phyloP scores from a whole-genome alignment of 2,113 vertebrate species.

The Cephalopterus ornatus region DNA sequence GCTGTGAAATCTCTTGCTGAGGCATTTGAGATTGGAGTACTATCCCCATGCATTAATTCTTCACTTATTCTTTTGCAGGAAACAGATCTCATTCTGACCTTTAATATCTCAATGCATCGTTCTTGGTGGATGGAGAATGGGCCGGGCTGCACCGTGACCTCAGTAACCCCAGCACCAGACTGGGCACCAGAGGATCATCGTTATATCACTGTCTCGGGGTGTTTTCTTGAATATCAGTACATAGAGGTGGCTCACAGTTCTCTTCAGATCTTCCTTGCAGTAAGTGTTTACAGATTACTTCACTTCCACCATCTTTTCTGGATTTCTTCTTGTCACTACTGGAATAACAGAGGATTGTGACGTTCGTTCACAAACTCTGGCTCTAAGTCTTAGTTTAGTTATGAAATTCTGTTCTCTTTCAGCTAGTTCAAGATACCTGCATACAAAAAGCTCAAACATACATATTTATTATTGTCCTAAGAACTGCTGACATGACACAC shows the following conservation, averaged over 20 bases:
- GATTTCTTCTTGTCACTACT: background rate
- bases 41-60: background rate
- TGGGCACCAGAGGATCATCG: constrained; percentile 98
- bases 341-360: background rate
- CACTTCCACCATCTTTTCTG: background rate
- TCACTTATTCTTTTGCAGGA: constrained; percentile 79
- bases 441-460: background rate
- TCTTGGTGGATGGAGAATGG: constrained; percentile 99
- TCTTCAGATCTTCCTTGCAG: constrained; percentile 96
- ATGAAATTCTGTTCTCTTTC: background rate
- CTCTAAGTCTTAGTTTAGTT: background rate
- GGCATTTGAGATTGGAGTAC: background rate
- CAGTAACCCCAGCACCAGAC: constrained; percentile 93
- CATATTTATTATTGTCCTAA: background rate
- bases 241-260: constrained; percentile 97
- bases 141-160: constrained; percentile 93
- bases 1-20: background rate
- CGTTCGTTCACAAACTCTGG: background rate
- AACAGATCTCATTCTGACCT: constrained; percentile 96
- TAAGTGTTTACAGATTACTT: constrained; percentile 76
- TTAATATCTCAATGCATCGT: constrained; percentile 99
- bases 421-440: background rate
- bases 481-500: background rate
- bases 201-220: constrained; percentile 96
- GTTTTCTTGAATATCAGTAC: constrained; percentile 95